Evolutionary conservation across 2,113 vertebrate species (phyloP).

Genomic region (Tetraodon nigroviridis): DNA sequence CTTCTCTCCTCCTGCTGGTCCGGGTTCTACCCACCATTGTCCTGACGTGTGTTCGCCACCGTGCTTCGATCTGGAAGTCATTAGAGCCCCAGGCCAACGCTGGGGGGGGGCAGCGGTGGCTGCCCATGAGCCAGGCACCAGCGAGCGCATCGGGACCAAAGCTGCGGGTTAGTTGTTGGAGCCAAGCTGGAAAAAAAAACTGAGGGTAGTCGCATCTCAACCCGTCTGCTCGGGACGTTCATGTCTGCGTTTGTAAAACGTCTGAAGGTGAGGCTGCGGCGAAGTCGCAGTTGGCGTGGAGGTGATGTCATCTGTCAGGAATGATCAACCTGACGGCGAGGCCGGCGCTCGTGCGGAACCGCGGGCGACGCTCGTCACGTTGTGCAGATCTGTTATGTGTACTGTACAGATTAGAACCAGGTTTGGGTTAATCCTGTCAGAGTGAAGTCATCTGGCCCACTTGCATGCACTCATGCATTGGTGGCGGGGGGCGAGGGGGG

Average conservation of each 20-base stretch:
- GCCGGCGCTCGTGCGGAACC: slow-evolving; percentile 75
- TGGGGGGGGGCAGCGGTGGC: slow-evolving; percentile 71
- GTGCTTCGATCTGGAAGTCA: slow-evolving; percentile 86
- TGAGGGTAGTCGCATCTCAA: too few relatives aligned
- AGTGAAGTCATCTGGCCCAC: slow-evolving; percentile 90
- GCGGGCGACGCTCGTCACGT: slow-evolving; percentile 90
- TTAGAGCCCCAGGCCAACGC: slow-evolving; percentile 81
- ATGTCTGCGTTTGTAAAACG: slow-evolving; percentile 21
- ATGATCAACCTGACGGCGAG: slow-evolving; percentile 81
- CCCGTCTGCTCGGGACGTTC: slow-evolving; percentile 14
- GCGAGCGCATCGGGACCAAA: slow-evolving; percentile 55
- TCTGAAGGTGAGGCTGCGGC: slow-evolving; percentile 67
- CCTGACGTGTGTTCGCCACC: slow-evolving; percentile 77
- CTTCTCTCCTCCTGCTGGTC: slow-evolving; percentile 57
- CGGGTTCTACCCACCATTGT: too few relatives aligned
- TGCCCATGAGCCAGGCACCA: slow-evolving; percentile 74
- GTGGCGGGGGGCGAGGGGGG: slow-evolving; percentile 48
- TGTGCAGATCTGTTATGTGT: slow-evolving; percentile 93
- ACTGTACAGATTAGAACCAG: slow-evolving; percentile 91
- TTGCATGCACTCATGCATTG: slow-evolving; percentile 74
- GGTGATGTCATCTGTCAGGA: slow-evolving; percentile 85
- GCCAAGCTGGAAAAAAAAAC: too few relatives aligned
- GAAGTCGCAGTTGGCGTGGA: slow-evolving; percentile 80
- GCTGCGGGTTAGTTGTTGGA: slow-evolving; percentile 1
- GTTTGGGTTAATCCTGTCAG: slow-evolving; percentile 89